phyloP scores from a whole-genome alignment of 2,888 invertebrate genomes.

The Ethmia dodecea region DNA sequence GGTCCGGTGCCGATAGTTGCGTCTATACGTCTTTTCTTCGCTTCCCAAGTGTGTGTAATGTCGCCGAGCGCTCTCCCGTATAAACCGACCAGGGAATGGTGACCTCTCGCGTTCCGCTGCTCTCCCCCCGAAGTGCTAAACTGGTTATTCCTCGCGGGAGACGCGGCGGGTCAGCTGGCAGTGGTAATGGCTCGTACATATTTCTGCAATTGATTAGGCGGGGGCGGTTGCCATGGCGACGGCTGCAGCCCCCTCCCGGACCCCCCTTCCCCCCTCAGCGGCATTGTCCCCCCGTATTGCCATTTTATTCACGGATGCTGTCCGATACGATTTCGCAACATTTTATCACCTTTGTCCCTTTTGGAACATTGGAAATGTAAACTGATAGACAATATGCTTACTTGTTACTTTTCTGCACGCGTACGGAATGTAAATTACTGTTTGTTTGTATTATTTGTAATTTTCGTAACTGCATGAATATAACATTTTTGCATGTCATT shows the following conservation, averaged over 20 bases:
- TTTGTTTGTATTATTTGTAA: too few relatives aligned
- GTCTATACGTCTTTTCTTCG: constrained; percentile 62
- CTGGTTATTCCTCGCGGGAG: constrained; percentile 24
- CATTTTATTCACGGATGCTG: too few relatives aligned
- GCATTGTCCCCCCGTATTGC: constrained; percentile 23
- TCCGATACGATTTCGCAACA: too few relatives aligned
- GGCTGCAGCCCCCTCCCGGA: constrained; percentile 33
- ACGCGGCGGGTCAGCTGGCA: constrained; percentile 25
- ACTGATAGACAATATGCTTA: too few relatives aligned
- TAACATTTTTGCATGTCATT: too few relatives aligned
- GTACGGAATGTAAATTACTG: too few relatives aligned
- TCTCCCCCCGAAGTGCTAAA: constrained; percentile 14
- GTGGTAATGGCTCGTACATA: constrained; percentile 69
- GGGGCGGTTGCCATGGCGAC: constrained; percentile 71
- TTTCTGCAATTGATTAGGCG: constrained; percentile 79
- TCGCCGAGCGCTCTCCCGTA: constrained; percentile 44
- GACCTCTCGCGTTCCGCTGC: constrained; percentile 28
- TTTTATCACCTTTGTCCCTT: too few relatives aligned
- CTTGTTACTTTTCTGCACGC: too few relatives aligned
- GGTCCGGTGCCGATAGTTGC: too few relatives aligned
- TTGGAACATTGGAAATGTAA: too few relatives aligned
- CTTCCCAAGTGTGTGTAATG: constrained; percentile 46
- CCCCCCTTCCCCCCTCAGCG: constrained; percentile 18
- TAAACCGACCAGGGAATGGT: constrained; percentile 34
- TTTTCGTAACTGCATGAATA: too few relatives aligned